Evolutionary conservation across 2,797 vertebrate species (phyloP), one percentile per base, ranked within the genome.

Genomic region (Sus cebifrons): DNA sequence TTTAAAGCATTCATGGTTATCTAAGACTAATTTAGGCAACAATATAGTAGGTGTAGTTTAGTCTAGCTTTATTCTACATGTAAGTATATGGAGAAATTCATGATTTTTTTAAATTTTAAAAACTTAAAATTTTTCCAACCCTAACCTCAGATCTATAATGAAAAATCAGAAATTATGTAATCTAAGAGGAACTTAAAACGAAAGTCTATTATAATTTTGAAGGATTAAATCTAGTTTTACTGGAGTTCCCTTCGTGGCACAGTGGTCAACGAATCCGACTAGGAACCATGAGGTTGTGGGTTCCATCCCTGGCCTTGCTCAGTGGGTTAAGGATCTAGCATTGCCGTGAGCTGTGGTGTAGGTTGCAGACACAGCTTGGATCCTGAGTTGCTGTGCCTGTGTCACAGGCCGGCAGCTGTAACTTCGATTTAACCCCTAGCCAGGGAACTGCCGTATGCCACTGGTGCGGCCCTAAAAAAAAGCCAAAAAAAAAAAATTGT

Each of bases 151-250:
- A 36, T 83, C 86, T 89, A 60, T 40, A 92, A 65, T 64, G 9
- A 93, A 96, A 91, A 89, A 21, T 56, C 52, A 87, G 27, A 83
- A 92, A 68, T 65, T 78, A 1, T 54, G 0, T 74, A 91, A 77
- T 64, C 0, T 2, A 60, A 16, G 70, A 68, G 60, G 32, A 93
- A 60, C 58, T 85, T 94, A 40, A 91, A 78, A 64, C 9, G 84
- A n/a, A 79, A 71, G 14, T 89, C 6, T 56, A 64, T 40, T 89
- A 71, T 70, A 58, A 95, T 79, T 95, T 94, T 74, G 62, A 91
- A 11, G 1, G 17, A 23, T 44, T 87, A 84, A 79, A 9, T 44
- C 20, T 74, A 70, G 25, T 86, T 78, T 91, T 56, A 40, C 2
- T 36, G 36, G 36, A 36, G 36, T 36, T 36, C 36, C 36, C 36